Conservation (phyloP, 2,888 invertebrate genomes). For the Drosophila formosana region DNA sequence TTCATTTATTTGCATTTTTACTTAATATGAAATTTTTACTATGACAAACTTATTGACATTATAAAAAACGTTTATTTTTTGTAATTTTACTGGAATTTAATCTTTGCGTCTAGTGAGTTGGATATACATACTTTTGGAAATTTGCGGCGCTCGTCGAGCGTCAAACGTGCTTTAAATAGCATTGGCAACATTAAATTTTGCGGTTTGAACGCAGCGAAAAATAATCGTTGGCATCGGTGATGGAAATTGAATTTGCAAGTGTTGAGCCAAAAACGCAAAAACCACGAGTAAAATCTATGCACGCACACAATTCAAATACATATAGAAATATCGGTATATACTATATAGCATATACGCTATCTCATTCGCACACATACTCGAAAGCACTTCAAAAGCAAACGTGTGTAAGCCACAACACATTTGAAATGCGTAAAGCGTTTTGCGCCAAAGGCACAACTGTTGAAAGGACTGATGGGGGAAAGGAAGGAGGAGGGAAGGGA, state of each 20-base stretch:
- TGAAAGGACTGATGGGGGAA: neutral
- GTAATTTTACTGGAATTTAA: neutral
- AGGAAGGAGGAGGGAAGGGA: neutral
- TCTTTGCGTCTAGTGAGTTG: neutral
- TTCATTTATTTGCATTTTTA: no score
- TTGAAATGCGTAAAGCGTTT: slow-evolving; percentile 68
- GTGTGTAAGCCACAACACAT: slow-evolving; percentile 63
- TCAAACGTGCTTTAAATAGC: slow-evolving; percentile 27
- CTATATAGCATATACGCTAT: slow-evolving; percentile 9
- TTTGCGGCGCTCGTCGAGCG: neutral
- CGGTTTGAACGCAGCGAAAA: slow-evolving; percentile 50
- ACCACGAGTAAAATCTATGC: slow-evolving; percentile 68
- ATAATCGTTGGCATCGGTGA: slow-evolving; percentile 57
- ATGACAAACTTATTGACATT: no score
- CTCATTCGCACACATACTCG: slow-evolving; percentile 10
- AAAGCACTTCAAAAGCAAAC: slow-evolving; percentile 37
- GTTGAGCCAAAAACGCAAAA: slow-evolving; percentile 70
- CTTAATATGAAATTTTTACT: no score
- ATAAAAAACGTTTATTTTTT: neutral
- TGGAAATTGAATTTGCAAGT: slow-evolving; percentile 71
- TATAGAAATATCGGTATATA: neutral
- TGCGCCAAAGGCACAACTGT: slow-evolving; percentile 29
- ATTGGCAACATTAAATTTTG: slow-evolving; percentile 63
- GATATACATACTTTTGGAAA: neutral
- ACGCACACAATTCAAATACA: slow-evolving; percentile 28